Evolutionary conservation across 2,888 invertebrate species (phyloP), one percentile per base, ranked within the genome.

Genomic region (Rhyacophila evoluta): DNA sequence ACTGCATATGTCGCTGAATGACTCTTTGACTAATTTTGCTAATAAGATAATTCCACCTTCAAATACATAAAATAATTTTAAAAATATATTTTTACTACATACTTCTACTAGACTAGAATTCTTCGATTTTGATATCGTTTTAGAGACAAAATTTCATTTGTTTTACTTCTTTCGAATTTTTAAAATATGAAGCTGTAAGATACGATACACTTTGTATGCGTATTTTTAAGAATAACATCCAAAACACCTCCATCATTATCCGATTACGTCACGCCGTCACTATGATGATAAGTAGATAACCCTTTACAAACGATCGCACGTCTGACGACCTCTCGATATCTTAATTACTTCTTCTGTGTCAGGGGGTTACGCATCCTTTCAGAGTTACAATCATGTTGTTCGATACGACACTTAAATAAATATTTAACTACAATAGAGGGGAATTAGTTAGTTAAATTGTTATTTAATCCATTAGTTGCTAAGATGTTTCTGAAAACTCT

Each of bases 221-320:
- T 55, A 8, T 25, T 55, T 71, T 76, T 39, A 76, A 71, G 70
- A 76, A 76, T 76, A 71, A 76, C 75, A 71, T 76, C 28, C 38
- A 69, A 25, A 71, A 41, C 70, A 76, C 71, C 71, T 76, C 70
- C 28, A 39, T 38, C 71, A 41, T 25, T n/a, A n/a, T n/a, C n/a
- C 29, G 27, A 76, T 76, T 70, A 41, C 29, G 70, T 15, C 27
- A 36, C 38, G 33, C 19, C 55, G 55, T 55, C 33, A 39, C 19
- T 12, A n/a, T 27, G 28, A 11, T 37, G 75, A 76, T 76, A 76
- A 71, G 27, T 1, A 2, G 55, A 55, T 55, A 55, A 55, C 75
- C 71, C 39, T 36, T n/a, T 3, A 36, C 37, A 71, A 70, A 19
- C 75, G 71, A 36, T 76, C 71, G 29, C 71, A 39, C 71, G 71